These are phyloP conservation scores for Eulemur rufifrons DNA, from an alignment of 2,113 vertebrate genomes.

Conservation along the genomic window DNA sequence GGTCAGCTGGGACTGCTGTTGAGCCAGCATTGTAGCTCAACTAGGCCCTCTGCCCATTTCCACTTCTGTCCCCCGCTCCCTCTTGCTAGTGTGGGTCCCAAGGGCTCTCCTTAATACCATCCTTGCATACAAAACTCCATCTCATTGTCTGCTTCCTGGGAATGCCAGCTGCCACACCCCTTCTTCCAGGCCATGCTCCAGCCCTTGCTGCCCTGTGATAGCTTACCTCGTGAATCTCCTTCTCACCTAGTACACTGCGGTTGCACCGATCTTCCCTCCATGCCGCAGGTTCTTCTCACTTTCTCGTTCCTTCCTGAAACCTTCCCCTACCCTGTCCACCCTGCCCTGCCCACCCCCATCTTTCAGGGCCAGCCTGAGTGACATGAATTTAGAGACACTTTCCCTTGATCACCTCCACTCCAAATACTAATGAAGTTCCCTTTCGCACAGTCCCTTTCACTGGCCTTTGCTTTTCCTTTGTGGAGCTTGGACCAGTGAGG, in stretches of 20 bases:
- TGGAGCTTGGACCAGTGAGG: background rate
- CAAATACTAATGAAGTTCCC: background rate
- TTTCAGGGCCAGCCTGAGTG: background rate
- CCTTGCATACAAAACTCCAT: background rate
- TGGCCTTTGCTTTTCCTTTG: background rate
- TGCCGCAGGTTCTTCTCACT: background rate
- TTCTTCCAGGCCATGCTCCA: background rate
- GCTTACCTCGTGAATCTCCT: background rate
- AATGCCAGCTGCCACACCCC: background rate
- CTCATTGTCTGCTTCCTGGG: background rate
- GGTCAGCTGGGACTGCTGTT: background rate
- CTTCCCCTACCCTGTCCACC: no score
- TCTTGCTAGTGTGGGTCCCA: background rate
- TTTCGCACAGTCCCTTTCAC: background rate
- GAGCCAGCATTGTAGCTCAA: background rate
- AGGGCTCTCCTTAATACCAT: background rate
- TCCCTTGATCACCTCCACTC: background rate
- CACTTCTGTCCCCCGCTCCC: no score
- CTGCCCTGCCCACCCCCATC: no score
- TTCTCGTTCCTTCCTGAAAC: background rate
- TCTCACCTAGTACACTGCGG: background rate
- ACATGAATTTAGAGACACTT: background rate
- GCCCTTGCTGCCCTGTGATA: background rate
- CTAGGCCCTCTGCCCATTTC: background rate
- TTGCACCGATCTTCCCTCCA: background rate